Conservation (phyloP, 2,797 vertebrate genomes). For the Vireo griseus region DNA sequence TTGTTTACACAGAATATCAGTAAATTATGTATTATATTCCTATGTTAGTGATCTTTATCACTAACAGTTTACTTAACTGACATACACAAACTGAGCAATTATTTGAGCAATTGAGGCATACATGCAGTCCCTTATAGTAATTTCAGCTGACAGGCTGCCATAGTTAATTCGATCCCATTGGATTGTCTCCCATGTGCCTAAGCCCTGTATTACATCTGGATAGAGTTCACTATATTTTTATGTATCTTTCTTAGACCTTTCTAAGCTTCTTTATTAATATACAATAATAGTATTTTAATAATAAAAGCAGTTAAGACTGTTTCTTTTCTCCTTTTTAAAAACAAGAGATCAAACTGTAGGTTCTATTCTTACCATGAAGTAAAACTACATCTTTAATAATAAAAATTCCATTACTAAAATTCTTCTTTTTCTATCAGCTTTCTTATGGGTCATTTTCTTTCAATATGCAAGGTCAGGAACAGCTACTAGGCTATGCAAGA, state of each 20-base stretch:
- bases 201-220: background rate
- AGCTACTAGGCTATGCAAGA: background rate
- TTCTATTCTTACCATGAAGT: background rate
- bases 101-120: background rate
- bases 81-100: background rate
- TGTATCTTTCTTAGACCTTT: background rate
- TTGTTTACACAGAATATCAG: background rate
- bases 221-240: background rate
- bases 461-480: background rate
- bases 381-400: background rate
- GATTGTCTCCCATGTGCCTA: background rate
- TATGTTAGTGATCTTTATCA: background rate
- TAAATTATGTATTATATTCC: background rate
- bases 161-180: background rate
- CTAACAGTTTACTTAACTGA: background rate
- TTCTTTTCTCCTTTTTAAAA: background rate
- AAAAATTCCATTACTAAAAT: background rate
- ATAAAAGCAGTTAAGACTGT: background rate
- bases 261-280: background rate
- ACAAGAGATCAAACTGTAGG: background rate
- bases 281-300: background rate
- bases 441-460: background rate
- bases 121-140: background rate
- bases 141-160: conserved; percentile 4
- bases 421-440: background rate